Conservation (phyloP, 2,113 vertebrate genomes). For the Pedetes capensis region DNA sequence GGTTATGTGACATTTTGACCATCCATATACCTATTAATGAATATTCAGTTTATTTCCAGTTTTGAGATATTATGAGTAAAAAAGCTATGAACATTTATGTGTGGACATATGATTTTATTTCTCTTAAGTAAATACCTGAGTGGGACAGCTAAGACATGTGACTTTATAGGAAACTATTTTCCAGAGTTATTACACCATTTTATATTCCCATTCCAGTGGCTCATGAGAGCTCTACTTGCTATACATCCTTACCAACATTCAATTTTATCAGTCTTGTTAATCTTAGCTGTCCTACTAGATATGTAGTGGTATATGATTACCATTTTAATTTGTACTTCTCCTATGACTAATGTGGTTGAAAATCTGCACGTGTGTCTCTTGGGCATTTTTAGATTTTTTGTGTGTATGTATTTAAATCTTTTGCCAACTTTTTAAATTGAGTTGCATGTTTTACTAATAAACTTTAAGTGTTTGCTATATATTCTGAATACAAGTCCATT, state of each 20-base stretch:
- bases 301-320: background rate
- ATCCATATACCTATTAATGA: background rate
- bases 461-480: background rate
- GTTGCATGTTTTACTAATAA: background rate
- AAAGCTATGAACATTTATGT: background rate
- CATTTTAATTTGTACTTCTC: background rate
- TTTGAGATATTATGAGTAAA: background rate
- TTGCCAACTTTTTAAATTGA: background rate
- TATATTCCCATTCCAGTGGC: background rate
- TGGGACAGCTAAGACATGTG: background rate
- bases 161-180: background rate
- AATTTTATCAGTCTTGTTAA: background rate
- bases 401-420: background rate
- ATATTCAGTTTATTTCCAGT: background rate
- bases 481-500: background rate
- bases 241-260: background rate
- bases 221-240: background rate
- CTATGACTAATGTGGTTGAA: background rate
- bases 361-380: background rate
- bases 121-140: background rate
- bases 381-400: background rate
- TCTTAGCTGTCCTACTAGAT: background rate
- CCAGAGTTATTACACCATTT: background rate
- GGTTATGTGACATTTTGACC: background rate
- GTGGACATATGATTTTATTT: background rate